Evolutionary conservation across 2,113 vertebrate genomes (phyloP).

Genomic region (Odontesthes bonariensis): DNA sequence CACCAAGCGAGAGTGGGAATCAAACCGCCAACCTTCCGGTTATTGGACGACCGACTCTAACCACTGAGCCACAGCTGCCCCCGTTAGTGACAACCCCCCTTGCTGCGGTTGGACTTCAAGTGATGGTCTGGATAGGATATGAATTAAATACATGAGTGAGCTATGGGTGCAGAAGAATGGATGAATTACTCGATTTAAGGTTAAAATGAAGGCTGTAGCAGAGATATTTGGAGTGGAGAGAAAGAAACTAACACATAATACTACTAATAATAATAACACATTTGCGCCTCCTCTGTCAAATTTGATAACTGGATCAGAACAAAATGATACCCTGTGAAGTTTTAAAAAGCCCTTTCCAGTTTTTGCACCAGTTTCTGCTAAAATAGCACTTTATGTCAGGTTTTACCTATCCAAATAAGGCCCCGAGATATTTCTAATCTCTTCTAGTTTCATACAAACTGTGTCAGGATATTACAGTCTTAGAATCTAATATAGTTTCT

Average conservation of each 20-base stretch:
- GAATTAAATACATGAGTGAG: constrained; percentile 32
- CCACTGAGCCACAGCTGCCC: too few species aligned
- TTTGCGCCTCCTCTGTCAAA: background rate
- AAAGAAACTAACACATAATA: background rate
- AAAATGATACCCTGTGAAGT: background rate
- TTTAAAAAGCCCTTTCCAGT: too few species aligned
- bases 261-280: background rate
- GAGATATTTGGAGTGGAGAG: background rate
- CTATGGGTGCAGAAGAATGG: constrained; percentile 2
- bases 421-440: constrained; percentile 17
- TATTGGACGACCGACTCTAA: too few species aligned
- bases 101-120: constrained; percentile 20
- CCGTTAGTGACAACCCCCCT: constrained; percentile 25
- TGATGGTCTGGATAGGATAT: constrained; percentile 28
- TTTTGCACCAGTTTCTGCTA: constrained; percentile 5
- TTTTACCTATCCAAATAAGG: background rate
- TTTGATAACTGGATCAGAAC: background rate
- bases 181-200: constrained; percentile 16
- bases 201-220: constrained; percentile 9
- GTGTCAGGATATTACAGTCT: constrained; percentile 31
- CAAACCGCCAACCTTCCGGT: too few species aligned
- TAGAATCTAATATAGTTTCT: constrained; percentile 42
- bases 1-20: too few species aligned
- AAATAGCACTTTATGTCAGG: constrained; percentile 1
- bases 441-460: constrained; percentile 15